Evolutionary conservation across 1,140 invertebrate species (phyloP).

Genomic region (Zaprionus ornatus): DNA sequence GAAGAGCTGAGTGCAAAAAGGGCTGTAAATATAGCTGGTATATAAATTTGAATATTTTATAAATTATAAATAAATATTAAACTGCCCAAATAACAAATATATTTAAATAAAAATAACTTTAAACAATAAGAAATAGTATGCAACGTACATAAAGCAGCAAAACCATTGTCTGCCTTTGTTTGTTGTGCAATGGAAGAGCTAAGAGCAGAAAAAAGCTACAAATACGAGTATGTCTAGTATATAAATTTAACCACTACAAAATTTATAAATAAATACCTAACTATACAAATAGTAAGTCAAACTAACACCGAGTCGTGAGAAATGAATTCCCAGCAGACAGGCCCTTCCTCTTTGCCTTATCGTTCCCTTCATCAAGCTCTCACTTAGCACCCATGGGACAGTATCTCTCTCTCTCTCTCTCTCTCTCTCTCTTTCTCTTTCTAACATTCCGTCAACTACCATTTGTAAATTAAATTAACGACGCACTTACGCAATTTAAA

Average conservation of each 20-base stretch:
- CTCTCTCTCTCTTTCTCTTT: background rate
- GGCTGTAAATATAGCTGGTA: too few species aligned
- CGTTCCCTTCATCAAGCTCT: conserved; percentile 10
- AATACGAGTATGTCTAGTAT: background rate
- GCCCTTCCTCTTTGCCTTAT: background rate
- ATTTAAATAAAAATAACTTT: too few species aligned
- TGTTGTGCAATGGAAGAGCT: background rate
- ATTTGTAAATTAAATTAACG: conserved; percentile 63
- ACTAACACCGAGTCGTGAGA: background rate
- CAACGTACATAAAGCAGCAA: too few species aligned
- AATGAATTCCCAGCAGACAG: background rate
- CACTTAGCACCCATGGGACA: conserved; percentile 48
- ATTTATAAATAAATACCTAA: background rate
- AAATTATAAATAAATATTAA: too few species aligned
- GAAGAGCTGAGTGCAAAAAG: too few species aligned
- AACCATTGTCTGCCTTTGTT: background rate
- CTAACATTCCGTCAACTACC: conserved; percentile 42
- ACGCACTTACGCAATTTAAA: conserved; percentile 32
- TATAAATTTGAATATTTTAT: too few species aligned
- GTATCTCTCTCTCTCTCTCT: background rate
- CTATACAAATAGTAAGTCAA: background rate
- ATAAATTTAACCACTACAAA: background rate
- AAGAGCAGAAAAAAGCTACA: background rate
- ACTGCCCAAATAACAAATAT: too few species aligned
- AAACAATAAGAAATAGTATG: too few species aligned